These are phyloP conservation scores for Scartelaos histophorus DNA, from an alignment of 2,113 vertebrate species.

Conservation along the genomic window DNA sequence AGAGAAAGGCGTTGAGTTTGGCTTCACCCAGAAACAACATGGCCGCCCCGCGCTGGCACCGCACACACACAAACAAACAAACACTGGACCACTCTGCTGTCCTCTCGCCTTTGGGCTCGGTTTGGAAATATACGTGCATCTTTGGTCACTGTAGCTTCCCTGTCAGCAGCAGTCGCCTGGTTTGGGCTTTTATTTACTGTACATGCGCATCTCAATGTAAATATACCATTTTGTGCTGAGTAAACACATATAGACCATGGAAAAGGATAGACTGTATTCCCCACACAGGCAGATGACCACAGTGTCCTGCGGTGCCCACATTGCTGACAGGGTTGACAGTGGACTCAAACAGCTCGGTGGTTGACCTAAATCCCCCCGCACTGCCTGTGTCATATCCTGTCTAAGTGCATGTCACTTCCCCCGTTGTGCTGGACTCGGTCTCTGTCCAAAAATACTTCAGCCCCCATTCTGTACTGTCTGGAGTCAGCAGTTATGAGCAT, in stretches of 20 bases:
- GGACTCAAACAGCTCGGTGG: conserved; percentile 45
- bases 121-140: conserved; percentile 17
- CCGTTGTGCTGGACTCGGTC: conserved; percentile 31
- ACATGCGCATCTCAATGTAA: conserved; percentile 17
- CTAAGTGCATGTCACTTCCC: conserved; percentile 59
- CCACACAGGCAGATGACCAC: conserved; percentile 30
- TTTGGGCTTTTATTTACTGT: not conserved
- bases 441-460: conserved; percentile 29
- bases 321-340: conserved; percentile 61
- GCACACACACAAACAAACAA: conserved; percentile 42
- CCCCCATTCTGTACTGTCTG: conserved; percentile 11
- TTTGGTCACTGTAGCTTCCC: not conserved
- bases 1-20: conserved; percentile 49
- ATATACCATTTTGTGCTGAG: conserved; percentile 14
- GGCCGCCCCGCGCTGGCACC: conserved; percentile 47
- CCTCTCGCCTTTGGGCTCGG: conserved; percentile 55
- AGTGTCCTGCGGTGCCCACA: conserved; percentile 38
- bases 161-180: conserved; percentile 16
- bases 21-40: conserved; percentile 63
- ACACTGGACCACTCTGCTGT: conserved; percentile 45
- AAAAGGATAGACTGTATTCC: conserved; percentile 13
- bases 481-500: conserved; percentile 21
- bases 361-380: conserved; percentile 64
- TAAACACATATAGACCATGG: conserved; percentile 10
- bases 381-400: conserved; percentile 68